phyloP scores from a whole-genome alignment of 2,113 vertebrate species.

The Amazona vittata region DNA sequence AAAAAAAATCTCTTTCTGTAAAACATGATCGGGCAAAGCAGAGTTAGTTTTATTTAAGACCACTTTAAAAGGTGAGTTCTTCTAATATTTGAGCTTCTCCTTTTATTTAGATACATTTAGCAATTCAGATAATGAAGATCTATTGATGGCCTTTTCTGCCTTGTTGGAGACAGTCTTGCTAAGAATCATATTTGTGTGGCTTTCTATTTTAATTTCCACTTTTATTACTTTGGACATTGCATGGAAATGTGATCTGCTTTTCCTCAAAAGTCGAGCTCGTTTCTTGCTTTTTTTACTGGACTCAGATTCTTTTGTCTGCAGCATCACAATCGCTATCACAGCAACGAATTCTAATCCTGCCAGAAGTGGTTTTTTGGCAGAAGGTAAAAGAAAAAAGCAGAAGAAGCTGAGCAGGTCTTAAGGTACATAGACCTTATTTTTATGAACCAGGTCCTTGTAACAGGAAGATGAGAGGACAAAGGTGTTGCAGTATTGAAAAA shows the following conservation, averaged over 20 bases:
- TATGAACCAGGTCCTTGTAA: constrained; percentile 23
- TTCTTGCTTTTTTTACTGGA: neutral
- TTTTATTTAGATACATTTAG: constrained; percentile 56
- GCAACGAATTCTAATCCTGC: constrained; percentile 23
- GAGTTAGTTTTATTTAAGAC: constrained; percentile 13
- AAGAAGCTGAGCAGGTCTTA: constrained; percentile 31
- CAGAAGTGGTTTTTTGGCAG: constrained; percentile 37
- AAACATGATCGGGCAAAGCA: neutral
- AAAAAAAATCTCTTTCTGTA: neutral
- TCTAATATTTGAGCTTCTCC: constrained; percentile 57
- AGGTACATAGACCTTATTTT: constrained; percentile 36
- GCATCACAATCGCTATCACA: constrained; percentile 7
- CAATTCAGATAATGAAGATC: constrained; percentile 61
- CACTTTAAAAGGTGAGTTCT: constrained; percentile 10
- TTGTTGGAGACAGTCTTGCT: constrained; percentile 53
- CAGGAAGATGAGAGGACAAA: neutral
- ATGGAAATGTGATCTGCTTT: neutral
- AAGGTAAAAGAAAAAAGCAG: constrained; percentile 20
- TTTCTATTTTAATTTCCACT: constrained; percentile 50
- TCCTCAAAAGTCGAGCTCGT: constrained; percentile 34
- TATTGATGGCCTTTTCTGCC: constrained; percentile 51
- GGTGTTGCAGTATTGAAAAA: neutral
- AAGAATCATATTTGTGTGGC: constrained; percentile 48
- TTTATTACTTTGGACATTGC: constrained; percentile 32
- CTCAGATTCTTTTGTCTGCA: constrained; percentile 27